A percentile compares a stretch with the other conserved stretches of the same genome.
Conservation (phyloP, 2,888 invertebrate genomes). For the Exocentrus adspersus region DNA sequence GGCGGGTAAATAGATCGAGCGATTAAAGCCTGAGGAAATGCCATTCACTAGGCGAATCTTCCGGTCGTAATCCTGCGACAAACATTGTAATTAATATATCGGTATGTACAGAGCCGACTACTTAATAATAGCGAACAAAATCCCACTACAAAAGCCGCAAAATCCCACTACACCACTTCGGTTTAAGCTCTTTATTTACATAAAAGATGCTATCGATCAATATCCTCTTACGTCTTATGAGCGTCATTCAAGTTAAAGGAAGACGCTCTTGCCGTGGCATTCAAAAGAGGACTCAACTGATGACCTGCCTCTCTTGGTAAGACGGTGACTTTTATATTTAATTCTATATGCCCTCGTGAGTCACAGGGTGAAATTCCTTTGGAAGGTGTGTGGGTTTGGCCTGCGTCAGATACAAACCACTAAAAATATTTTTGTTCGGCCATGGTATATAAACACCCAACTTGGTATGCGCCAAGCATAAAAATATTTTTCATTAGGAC, state of each 20-base stretch:
- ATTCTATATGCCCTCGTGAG: background rate
- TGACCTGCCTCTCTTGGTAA: slow-evolving; percentile 5
- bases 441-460: too few species aligned
- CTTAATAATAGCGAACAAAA: slow-evolving; percentile 42
- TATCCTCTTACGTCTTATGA: slow-evolving; percentile 33
- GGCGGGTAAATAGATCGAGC: background rate
- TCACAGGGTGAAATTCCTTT: slow-evolving; percentile 1
- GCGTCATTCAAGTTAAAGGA: slow-evolving; percentile 8
- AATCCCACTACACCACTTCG: slow-evolving; percentile 39
- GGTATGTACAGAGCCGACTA: slow-evolving; percentile 36
- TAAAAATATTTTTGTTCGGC: background rate
- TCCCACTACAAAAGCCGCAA: slow-evolving; percentile 43
- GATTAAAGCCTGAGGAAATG: slow-evolving; percentile 22
- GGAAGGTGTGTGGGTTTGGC: background rate
- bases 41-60: slow-evolving; percentile 18
- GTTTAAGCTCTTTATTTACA: slow-evolving; percentile 42
- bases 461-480: too few species aligned
- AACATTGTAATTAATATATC: slow-evolving; percentile 43
- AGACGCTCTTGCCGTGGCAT: slow-evolving; percentile 17
- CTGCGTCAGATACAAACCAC: background rate
- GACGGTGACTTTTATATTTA: slow-evolving; percentile 1
- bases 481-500: too few species aligned
- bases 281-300: slow-evolving; percentile 9
- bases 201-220: slow-evolving; percentile 42
- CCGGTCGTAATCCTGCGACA: slow-evolving; percentile 39